phyloP scores from a whole-genome alignment of 2,113 vertebrate species.

The Burhinus oedicnemus region DNA sequence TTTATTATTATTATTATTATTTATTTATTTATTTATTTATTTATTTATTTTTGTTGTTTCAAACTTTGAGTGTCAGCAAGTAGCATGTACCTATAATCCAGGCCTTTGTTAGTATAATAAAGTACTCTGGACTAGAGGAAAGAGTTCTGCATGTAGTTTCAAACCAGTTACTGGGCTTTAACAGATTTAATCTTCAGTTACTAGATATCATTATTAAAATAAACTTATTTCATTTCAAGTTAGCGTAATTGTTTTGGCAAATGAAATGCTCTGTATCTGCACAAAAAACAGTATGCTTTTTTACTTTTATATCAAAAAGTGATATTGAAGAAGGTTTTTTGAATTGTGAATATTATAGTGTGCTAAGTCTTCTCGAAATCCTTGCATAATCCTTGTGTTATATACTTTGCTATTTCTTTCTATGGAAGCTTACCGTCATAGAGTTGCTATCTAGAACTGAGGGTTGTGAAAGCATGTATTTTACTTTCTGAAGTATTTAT shows the following conservation, averaged over 20 bases:
- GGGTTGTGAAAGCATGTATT: background rate
- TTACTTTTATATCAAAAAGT: background rate
- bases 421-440: background rate
- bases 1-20: too few species aligned
- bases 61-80: background rate
- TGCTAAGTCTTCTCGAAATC: background rate
- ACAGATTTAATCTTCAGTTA: background rate
- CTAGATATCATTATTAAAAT: background rate
- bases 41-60: too few species aligned
- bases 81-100: background rate
- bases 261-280: background rate
- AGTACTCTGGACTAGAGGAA: background rate
- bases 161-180: background rate
- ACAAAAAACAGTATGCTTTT: background rate
- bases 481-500: background rate
- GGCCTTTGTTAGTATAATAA: background rate
- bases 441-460: background rate
- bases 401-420: background rate
- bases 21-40: too few species aligned
- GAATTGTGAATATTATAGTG: background rate
- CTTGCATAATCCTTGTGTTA: background rate
- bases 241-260: too few species aligned
- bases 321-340: background rate
- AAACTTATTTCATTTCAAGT: background rate
- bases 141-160: background rate